Percentiles rank a stretch among this genome's conserved stretches.
Evolutionary conservation across 2,113 vertebrate genomes (phyloP).

Genomic region (Vulpes ferrilata): DNA sequence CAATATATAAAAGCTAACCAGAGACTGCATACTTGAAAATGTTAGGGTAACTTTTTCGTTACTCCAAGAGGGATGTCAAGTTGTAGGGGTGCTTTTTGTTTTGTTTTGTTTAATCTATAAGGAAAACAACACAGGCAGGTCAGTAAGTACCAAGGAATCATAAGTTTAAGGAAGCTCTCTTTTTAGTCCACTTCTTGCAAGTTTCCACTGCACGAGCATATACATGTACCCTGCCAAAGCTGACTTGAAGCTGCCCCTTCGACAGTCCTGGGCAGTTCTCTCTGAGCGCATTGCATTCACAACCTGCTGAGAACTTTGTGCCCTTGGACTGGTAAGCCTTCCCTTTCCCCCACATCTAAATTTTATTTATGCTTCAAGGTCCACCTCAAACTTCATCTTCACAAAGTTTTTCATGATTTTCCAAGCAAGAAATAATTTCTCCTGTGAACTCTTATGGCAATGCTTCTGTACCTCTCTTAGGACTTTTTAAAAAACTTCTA

Average conservation of each 20-base stretch:
- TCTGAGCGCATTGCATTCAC: neutral
- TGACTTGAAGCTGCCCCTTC: neutral
- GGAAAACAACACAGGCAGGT: neutral
- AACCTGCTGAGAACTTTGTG: neutral
- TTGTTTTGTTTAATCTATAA: neutral
- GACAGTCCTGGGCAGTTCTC: neutral
- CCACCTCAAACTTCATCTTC: constrained; percentile 21
- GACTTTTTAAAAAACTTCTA: neutral
- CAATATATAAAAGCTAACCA: neutral
- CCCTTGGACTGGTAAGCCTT: neutral
- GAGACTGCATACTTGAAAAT: constrained; percentile 2
- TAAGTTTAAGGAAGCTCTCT: neutral
- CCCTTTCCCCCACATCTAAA: neutral
- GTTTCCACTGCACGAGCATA: neutral
- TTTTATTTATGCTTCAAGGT: neutral
- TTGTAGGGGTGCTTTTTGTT: neutral
- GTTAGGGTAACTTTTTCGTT: neutral
- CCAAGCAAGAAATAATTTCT: constrained; percentile 39
- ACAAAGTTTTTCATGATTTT: neutral
- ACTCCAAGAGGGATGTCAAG: neutral
- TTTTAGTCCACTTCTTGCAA: neutral
- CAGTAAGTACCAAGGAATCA: neutral
- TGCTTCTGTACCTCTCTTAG: constrained; percentile 49
- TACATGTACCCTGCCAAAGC: rapidly evolving
- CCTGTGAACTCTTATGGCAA: neutral